Base-by-base conservation (phyloP, 1,140 invertebrate species). In the Drosophila malerkotliana region DNA sequence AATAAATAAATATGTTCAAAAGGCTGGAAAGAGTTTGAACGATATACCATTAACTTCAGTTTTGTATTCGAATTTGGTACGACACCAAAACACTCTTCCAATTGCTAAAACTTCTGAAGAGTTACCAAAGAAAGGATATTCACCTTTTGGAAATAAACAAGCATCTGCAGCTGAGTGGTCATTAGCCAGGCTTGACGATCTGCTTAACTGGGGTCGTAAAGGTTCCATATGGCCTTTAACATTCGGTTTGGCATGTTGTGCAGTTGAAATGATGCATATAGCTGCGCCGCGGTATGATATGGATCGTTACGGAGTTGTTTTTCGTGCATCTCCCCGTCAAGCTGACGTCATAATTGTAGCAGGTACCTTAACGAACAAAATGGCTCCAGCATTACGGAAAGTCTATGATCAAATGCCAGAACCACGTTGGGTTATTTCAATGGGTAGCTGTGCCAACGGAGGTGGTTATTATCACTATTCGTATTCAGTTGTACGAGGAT, bases 401-500 rank as follows among this genome's bases (percentile, higher is more conserved):
- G 34, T 37, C 34, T 37, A 37, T 37, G 34, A 37, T 37, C 34
- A 37, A 37, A 37, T 37, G 34, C 34, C 34, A 12, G 34, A 37
- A 10, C 34, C 34, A 4, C 34, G 34, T 4, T 37, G 34, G 34
- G 34, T 37, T 37, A 37, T 37, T 37, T 37, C 34, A 37, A 37
- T 37, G 34, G 34, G 34, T 37, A 37, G 34, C 34, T 37, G 34
- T 37, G 34, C 34, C 34, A 37, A 37, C 34, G 34, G 34, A 4
- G 34, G 34, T 4, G 34, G 34, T 12, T 37, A 37, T 37, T 37
- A 37, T 37, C 34, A 37, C 34, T 37, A 37, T 10, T 37, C 34
- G n/a, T 37, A 37, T 10, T 37, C 34, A n/a, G 34, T 37, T 10
- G 34, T 37, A n/a, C 34, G 34, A 37, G 34, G 34, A 4, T 37